These are phyloP conservation scores for Cardiocondyla obscurior DNA, from an alignment of 1,140 invertebrate genomes.

Conservation along the genomic window DNA sequence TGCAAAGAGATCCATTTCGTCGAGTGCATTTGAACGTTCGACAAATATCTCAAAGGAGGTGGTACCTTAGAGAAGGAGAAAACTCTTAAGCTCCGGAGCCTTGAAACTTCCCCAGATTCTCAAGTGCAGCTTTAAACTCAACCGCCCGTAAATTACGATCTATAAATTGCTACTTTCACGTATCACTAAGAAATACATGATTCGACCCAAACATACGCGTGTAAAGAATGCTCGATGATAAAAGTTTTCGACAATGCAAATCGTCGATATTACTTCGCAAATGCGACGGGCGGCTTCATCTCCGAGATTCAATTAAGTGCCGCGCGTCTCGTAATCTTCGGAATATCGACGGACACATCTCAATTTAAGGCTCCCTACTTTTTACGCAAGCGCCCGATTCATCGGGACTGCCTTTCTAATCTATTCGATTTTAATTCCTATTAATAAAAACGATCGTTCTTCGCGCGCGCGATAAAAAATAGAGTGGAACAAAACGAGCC, in stretches of 20 bases:
- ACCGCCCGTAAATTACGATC: conserved; percentile 59
- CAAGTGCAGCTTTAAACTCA: conserved; percentile 37
- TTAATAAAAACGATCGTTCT: not conserved
- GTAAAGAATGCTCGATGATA: not conserved
- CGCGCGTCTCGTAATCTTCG: not conserved
- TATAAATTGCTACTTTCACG: conserved; percentile 30
- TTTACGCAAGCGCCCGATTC: not conserved
- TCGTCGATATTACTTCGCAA: not conserved
- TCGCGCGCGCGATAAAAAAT: conserved; percentile 39
- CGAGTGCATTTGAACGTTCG: conserved; percentile 68
- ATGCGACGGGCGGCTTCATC: not conserved
- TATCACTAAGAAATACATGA: conserved; percentile 2
- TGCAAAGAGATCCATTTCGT: conserved; percentile 73
- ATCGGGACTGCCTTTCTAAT: not conserved
- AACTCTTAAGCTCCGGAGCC: conserved; percentile 60
- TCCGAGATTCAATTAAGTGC: not conserved
- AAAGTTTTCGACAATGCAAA: not conserved
- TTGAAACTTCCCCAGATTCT: conserved; percentile 58
- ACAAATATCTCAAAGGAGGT: conserved; percentile 67
- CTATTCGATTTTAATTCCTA: not conserved
- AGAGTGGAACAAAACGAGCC: conserved; percentile 36
- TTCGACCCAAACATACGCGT: not conserved
- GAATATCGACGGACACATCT: not conserved
- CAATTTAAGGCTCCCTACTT: not conserved
- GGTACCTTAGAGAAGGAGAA: conserved; percentile 60